Evolutionary conservation across 2,888 invertebrate species (phyloP).

Genomic region (Chrysomela aeneicollis): DNA sequence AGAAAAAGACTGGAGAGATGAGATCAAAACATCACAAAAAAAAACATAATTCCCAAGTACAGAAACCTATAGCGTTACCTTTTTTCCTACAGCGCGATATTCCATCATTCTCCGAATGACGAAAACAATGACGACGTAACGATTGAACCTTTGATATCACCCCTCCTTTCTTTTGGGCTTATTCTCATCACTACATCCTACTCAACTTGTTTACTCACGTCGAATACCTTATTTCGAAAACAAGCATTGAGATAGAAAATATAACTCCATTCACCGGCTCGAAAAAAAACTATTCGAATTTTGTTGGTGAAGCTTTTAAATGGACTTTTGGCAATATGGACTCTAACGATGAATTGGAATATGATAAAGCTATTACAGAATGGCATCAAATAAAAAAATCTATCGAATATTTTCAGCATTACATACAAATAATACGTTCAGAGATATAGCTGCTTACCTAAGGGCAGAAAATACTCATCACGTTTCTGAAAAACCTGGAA

Average conservation of each 20-base stretch:
- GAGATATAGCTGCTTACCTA: constrained; percentile 8
- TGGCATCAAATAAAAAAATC: background rate
- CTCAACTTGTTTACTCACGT: background rate
- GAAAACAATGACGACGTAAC: too few relatives aligned
- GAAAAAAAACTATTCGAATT: background rate
- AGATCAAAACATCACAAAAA: too few relatives aligned
- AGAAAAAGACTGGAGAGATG: too few relatives aligned
- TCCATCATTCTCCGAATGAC: too few relatives aligned
- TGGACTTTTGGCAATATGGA: too few relatives aligned
- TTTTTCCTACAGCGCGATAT: too few relatives aligned
- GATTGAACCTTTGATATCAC: too few relatives aligned
- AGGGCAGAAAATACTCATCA: constrained; percentile 27
- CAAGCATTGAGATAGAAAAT: background rate
- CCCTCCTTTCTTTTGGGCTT: too few relatives aligned
- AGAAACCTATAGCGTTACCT: too few relatives aligned
- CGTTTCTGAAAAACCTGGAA: constrained; percentile 40
- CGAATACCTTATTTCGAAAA: background rate
- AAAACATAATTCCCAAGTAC: too few relatives aligned
- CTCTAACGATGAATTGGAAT: background rate
- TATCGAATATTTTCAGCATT: background rate
- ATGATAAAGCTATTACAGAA: background rate
- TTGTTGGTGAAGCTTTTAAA: background rate
- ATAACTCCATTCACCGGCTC: background rate
- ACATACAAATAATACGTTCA: background rate
- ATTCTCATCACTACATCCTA: too few relatives aligned